phyloP scores from a whole-genome alignment of 2,113 vertebrate genomes.

The Oryctolagus cuniculus region mOryCun1.1 NC_091448.1:19104501-19105000 shows the following conservation, averaged over 20 bases:
- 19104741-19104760: background rate
- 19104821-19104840: background rate
- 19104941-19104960: slow-evolving; percentile 8
- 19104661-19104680: background rate
- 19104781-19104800: background rate
- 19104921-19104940: background rate
- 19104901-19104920: background rate
- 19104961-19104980: background rate
- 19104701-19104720: background rate
- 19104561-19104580: slow-evolving; percentile 73
- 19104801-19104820: background rate
- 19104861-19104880: background rate
- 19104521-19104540: slow-evolving; percentile 64
- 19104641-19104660: background rate
- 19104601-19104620: slow-evolving; percentile 39
- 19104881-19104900: background rate
- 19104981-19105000: background rate
- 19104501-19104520: slow-evolving; percentile 80
- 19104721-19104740: background rate
- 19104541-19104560: background rate
- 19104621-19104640: background rate
- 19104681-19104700: background rate
- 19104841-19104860: background rate
- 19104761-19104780: background rate
- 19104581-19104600: slow-evolving; percentile 61